Evolutionary conservation across 2,888 invertebrate species (phyloP).

Genomic region (Gymnoscelis rufifasciata): DNA sequence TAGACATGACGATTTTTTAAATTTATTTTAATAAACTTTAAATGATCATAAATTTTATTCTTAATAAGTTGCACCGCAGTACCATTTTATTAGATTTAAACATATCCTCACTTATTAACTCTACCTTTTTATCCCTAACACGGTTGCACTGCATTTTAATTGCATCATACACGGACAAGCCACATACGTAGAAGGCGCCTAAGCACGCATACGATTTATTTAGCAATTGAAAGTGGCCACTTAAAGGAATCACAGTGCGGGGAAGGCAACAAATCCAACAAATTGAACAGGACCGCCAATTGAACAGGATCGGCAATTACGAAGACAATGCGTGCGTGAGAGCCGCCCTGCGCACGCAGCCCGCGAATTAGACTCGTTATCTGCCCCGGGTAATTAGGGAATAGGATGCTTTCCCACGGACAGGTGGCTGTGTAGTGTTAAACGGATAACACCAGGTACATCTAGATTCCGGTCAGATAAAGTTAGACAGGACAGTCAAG

Average conservation of each 20-base stretch:
- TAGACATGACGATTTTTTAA: too few species aligned
- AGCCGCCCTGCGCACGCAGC: slow-evolving; percentile 68
- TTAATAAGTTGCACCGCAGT: too few species aligned
- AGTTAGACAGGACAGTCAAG: too few species aligned
- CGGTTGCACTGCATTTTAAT: slow-evolving; percentile 16
- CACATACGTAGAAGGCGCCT: slow-evolving; percentile 19
- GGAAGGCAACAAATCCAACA: slow-evolving; percentile 74
- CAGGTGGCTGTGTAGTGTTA: slow-evolving; percentile 24
- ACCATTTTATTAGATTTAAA: too few species aligned
- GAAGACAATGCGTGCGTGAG: slow-evolving; percentile 77
- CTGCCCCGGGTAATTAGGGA: slow-evolving; percentile 70
- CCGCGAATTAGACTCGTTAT: slow-evolving; percentile 77
- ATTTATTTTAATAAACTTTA: too few species aligned
- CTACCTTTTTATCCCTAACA: slow-evolving; percentile 9
- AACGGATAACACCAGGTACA: not conserved
- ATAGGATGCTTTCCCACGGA: slow-evolving; percentile 65
- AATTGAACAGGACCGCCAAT: slow-evolving; percentile 78
- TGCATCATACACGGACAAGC: slow-evolving; percentile 15
- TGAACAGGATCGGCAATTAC: slow-evolving; percentile 77
- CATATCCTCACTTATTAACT: too few species aligned
- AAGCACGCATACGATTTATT: slow-evolving; percentile 62
- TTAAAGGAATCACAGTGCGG: slow-evolving; percentile 76
- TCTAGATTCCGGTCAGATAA: too few species aligned
- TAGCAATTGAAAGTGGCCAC: slow-evolving; percentile 74
- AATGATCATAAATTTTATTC: too few species aligned